Conservation (phyloP, 2,113 vertebrate species). For the Ceyx cyanopectus region DNA sequence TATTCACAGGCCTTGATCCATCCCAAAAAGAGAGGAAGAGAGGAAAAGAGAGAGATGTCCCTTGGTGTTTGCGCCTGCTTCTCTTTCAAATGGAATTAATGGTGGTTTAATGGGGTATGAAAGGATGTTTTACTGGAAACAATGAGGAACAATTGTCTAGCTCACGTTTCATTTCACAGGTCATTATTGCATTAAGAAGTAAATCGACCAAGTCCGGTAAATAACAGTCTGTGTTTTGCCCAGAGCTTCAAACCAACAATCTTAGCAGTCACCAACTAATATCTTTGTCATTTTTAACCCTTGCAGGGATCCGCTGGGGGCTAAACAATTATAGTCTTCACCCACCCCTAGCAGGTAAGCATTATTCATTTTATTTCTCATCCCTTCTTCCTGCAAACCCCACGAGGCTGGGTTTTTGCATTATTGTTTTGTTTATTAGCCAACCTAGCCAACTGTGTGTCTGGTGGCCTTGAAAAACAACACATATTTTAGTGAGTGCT, state of each 20-base stretch:
- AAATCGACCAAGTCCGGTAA: constrained; percentile 89
- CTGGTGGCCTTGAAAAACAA: constrained; percentile 82
- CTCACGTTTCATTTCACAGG: constrained; percentile 89
- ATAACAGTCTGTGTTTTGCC: constrained; percentile 84
- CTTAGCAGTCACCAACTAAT: constrained; percentile 77
- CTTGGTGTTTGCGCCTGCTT: constrained; percentile 67
- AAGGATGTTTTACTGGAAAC: constrained; percentile 85
- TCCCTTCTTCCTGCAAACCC: constrained; percentile 70
- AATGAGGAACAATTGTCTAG: constrained; percentile 87
- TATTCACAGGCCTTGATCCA: not conserved
- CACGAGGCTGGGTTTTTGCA: constrained; percentile 72
- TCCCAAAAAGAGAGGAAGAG: constrained; percentile 21
- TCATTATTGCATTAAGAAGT: constrained; percentile 91
- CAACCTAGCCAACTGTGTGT: constrained; percentile 72
- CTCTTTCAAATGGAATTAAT: constrained; percentile 83
- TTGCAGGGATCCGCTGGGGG: constrained; percentile 79
- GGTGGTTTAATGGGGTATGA: constrained; percentile 87
- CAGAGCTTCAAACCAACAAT: constrained; percentile 81
- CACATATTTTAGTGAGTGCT: constrained; percentile 75
- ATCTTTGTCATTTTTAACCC: constrained; percentile 83
- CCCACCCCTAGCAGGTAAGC: constrained; percentile 80
- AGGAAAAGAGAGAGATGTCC: constrained; percentile 51
- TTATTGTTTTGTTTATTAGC: constrained; percentile 81
- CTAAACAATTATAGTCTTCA: constrained; percentile 82
- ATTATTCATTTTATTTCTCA: constrained; percentile 78